Percentiles rank a stretch among this genome's conserved stretches.
Conservation (phyloP, 2,113 vertebrate genomes). For the Gymnarchus niloticus region DNA sequence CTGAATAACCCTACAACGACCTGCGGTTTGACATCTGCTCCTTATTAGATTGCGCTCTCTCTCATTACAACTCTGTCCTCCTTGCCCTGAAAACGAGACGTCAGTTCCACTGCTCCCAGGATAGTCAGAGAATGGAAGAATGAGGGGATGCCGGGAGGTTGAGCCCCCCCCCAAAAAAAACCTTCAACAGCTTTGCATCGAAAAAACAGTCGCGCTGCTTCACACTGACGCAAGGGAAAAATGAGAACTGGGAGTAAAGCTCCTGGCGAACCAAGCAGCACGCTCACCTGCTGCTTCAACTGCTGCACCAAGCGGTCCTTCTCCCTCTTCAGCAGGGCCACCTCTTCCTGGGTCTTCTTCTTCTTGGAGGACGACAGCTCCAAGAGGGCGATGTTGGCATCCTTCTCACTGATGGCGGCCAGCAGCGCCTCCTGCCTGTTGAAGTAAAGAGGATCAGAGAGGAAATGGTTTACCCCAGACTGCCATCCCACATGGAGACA, state of each 20-base stretch:
- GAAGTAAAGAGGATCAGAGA: neutral
- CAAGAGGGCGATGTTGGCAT: conserved; percentile 91
- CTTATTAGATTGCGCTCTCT: conserved; percentile 15
- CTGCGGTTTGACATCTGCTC: conserved; percentile 29
- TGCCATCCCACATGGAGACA: neutral
- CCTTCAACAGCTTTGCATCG: neutral
- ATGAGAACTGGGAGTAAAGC: neutral
- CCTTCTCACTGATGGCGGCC: conserved; percentile 97
- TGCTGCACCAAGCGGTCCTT: conserved; percentile 93
- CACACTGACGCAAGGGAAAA: neutral
- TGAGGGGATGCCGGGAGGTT: neutral
- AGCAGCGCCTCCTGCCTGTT: conserved; percentile 91
- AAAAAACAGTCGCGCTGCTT: neutral
- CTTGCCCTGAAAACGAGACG: neutral
- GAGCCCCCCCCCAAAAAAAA: neutral
- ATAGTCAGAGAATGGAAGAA: neutral
- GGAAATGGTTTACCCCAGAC: neutral
- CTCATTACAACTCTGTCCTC: neutral
- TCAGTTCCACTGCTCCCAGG: neutral
- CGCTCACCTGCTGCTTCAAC: conserved; percentile 88
- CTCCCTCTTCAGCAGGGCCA: conserved; percentile 86
- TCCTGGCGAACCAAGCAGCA: neutral
- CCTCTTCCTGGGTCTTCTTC: conserved; percentile 97
- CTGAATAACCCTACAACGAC: conserved; percentile 25
- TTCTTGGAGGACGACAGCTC: conserved; percentile 94